Percentiles rank a stretch among this genome's conserved stretches.
These are phyloP conservation scores for Agonopterix arenella DNA, from an alignment of 2,888 invertebrate species.

Conservation along the genomic window DNA sequence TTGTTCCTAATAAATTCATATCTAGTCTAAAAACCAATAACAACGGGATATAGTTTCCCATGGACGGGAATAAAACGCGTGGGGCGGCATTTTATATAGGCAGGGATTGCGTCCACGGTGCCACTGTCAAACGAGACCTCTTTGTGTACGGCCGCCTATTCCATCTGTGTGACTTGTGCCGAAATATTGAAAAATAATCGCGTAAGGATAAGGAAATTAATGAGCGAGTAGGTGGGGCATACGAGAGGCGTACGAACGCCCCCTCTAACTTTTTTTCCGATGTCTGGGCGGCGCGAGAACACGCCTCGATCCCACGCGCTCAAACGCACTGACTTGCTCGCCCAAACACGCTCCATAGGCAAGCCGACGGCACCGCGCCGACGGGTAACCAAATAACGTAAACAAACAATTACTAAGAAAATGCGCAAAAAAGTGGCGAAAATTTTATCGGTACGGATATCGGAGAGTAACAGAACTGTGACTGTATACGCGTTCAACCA, in stretches of 20 bases:
- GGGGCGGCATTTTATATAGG: conserved; percentile 70
- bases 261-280: conserved; percentile 63
- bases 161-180: conserved; percentile 35
- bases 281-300: conserved; percentile 67
- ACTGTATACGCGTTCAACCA: conserved; percentile 12
- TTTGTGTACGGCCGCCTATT: conserved; percentile 56
- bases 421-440: conserved; percentile 15
- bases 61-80: conserved; percentile 54
- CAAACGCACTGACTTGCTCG: conserved; percentile 52
- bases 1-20: no score
- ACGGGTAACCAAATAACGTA: conserved; percentile 42
- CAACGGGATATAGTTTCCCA: conserved; percentile 49
- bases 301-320: conserved; percentile 67
- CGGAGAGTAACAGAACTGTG: conserved; percentile 19
- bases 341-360: conserved; percentile 48
- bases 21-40: conserved; percentile 26
- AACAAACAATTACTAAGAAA: conserved; percentile 28
- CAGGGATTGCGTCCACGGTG: conserved; percentile 57
- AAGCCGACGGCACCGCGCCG: conserved; percentile 58
- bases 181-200: conserved; percentile 61
- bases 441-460: conserved; percentile 26
- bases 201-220: conserved; percentile 65
- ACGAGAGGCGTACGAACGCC: conserved; percentile 50
- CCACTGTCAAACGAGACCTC: conserved; percentile 70
- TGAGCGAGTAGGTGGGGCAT: conserved; percentile 70